Conservation (phyloP, 2,888 invertebrate species). For the Sturmia bella region DNA sequence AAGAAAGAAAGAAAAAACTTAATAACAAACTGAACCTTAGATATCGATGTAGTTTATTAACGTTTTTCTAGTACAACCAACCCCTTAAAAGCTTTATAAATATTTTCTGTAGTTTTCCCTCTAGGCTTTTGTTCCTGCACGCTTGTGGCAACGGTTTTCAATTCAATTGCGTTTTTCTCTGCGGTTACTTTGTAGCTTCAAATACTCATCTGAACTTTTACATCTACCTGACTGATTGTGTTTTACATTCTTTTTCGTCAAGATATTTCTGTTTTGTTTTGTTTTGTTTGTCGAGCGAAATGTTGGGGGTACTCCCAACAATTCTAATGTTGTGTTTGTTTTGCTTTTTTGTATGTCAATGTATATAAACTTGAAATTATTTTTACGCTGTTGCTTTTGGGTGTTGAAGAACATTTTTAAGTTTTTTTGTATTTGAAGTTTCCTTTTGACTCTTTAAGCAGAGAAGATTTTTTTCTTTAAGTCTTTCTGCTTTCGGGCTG, state of each 20-base stretch:
- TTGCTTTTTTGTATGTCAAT: neutral
- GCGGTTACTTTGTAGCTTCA: constrained; percentile 13
- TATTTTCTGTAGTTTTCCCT: too few relatives aligned
- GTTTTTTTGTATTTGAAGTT: constrained; percentile 5
- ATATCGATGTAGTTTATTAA: too few relatives aligned
- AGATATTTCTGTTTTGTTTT: neutral
- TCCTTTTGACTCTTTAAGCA: constrained; percentile 24
- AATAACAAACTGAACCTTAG: too few relatives aligned
- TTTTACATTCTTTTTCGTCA: neutral
- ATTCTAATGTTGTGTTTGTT: neutral
- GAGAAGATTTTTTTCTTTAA: constrained; percentile 3
- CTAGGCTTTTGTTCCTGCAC: too few relatives aligned
- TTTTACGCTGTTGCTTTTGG: constrained; percentile 45
- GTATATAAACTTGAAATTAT: constrained; percentile 35
- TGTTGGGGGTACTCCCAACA: neutral
- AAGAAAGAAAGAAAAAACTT: neutral
- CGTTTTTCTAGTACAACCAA: too few relatives aligned
- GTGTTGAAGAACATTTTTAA: constrained; percentile 36
- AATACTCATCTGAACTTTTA: constrained; percentile 10
- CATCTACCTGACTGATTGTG: constrained; percentile 13
- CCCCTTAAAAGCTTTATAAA: too few relatives aligned
- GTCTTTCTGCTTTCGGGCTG: neutral
- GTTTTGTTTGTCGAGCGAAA: constrained; percentile 18
- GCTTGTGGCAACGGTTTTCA: constrained; percentile 32
- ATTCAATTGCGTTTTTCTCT: constrained; percentile 42